phyloP scores from a whole-genome alignment of 2,113 vertebrate species.

The Nanger granti region DNA sequence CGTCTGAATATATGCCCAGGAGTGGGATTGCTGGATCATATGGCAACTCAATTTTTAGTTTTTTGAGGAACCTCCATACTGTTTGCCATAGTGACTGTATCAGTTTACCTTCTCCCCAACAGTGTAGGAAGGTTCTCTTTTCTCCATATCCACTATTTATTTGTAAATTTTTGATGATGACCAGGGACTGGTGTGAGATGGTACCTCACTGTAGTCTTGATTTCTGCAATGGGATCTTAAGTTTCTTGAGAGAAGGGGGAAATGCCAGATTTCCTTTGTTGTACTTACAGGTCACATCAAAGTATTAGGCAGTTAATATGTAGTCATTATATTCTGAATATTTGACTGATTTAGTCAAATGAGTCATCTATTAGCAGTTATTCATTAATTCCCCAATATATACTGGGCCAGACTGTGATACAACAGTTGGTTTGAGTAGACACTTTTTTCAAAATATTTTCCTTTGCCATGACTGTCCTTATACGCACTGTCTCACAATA shows the following conservation, averaged over 20 bases:
- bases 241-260: background rate
- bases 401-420: background rate
- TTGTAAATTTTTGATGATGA: background rate
- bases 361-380: background rate
- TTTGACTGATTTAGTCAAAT: background rate
- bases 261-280: background rate
- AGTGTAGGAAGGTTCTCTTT: background rate
- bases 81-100: background rate
- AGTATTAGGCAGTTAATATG: background rate
- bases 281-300: background rate
- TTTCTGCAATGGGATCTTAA: background rate
- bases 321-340: background rate
- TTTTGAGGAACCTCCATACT: background rate
- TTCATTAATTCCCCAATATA: background rate
- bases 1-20: background rate
- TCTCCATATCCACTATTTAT: background rate
- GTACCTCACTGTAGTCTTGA: background rate
- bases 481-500: background rate
- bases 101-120: background rate
- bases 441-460: background rate
- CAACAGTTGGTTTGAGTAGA: background rate
- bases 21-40: background rate
- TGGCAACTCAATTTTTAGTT: background rate
- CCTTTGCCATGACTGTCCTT: background rate
- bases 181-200: background rate